Evolutionary conservation across 2,888 invertebrate species (phyloP).

Genomic region (Zonitis immaculata): DNA sequence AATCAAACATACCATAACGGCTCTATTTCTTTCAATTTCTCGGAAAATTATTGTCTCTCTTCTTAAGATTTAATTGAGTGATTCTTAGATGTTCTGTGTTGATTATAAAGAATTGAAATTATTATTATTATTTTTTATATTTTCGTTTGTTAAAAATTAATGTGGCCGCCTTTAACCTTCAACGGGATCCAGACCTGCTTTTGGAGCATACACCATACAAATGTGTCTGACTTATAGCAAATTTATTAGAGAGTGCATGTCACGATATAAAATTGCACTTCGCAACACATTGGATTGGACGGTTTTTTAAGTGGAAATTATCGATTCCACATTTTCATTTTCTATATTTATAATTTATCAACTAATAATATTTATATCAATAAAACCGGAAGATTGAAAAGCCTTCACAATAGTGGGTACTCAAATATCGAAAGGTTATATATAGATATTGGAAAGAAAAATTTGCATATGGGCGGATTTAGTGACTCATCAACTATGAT

Average conservation of each 20-base stretch:
- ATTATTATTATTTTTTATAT: no score
- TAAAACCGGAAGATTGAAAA: no score
- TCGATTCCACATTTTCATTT: neutral
- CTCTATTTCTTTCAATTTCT: no score
- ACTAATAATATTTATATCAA: no score
- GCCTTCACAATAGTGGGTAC: no score
- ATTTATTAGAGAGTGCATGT: conserved; percentile 18
- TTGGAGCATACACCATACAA: conserved; percentile 17
- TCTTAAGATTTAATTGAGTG: no score
- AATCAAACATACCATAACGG: neutral
- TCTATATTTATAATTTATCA: no score
- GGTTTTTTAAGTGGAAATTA: neutral
- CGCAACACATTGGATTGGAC: neutral
- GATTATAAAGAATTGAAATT: neutral
- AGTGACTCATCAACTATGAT: neutral
- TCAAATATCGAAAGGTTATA: no score
- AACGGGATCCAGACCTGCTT: conserved; percentile 21
- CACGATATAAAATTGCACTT: conserved; percentile 6
- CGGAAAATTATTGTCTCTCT: no score
- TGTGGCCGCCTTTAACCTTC: conserved; percentile 22
- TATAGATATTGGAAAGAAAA: no score
- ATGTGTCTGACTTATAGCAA: conserved; percentile 21
- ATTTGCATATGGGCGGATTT: neutral
- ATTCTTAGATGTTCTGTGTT: no score
- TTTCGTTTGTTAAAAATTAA: conserved; percentile 22